A percentile compares a stretch with the other conserved stretches of the same genome.
These are phyloP conservation scores for Plectrocnemia conspersa DNA, from an alignment of 1,140 invertebrate species.

Conservation along the genomic window DNA sequence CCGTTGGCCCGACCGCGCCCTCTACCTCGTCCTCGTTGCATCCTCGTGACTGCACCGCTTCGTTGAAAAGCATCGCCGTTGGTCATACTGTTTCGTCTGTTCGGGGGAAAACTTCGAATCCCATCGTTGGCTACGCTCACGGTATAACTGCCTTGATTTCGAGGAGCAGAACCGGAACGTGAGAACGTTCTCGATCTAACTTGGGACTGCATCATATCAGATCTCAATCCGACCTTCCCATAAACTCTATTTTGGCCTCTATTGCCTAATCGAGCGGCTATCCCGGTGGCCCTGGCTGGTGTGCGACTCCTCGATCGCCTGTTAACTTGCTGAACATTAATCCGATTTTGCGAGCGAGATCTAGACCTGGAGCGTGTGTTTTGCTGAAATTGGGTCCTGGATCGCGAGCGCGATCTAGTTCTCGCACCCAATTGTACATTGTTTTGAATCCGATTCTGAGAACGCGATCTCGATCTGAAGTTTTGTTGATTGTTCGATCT, in stretches of 20 bases:
- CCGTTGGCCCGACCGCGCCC: slow-evolving; percentile 13
- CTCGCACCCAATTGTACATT: not conserved
- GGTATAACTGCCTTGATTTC: slow-evolving; percentile 13
- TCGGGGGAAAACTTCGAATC: slow-evolving; percentile 1
- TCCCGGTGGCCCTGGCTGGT: not conserved
- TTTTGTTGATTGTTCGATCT: not conserved
- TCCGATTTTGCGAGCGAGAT: slow-evolving; percentile 4
- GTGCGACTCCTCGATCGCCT: slow-evolving; percentile 21
- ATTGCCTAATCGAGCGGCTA: slow-evolving; percentile 18
- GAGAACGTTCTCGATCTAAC: slow-evolving; percentile 28
- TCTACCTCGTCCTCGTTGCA: not conserved
- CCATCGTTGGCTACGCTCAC: slow-evolving; percentile 29
- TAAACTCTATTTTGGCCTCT: slow-evolving; percentile 6
- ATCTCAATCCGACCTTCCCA: slow-evolving; percentile 19
- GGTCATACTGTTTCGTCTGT: slow-evolving; percentile 16
- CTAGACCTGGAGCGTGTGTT: not conserved
- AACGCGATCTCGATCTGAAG: slow-evolving; percentile 6
- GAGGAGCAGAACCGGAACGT: slow-evolving; percentile 13
- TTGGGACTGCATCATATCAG: slow-evolving; percentile 28
- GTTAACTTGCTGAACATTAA: slow-evolving; percentile 6
- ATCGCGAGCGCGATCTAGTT: not conserved
- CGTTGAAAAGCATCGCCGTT: not conserved
- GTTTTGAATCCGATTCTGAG: not conserved
- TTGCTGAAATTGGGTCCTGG: not conserved
- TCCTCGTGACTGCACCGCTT: not conserved